These are phyloP conservation scores for Cephus runcator DNA, from an alignment of 2,888 invertebrate genomes.

Conservation along the genomic window DNA sequence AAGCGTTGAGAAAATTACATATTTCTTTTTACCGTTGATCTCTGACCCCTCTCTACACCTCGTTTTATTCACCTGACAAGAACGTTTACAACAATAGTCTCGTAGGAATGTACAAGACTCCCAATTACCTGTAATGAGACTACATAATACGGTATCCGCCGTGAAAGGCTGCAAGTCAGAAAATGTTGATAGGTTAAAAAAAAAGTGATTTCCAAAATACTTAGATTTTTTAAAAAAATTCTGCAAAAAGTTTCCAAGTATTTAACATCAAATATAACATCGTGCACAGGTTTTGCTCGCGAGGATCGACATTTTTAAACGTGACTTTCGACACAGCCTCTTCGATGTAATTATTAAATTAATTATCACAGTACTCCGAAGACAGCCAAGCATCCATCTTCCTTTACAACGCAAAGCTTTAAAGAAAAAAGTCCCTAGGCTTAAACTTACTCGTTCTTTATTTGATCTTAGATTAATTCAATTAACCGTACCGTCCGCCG, in stretches of 20 bases:
- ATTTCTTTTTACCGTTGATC: not conserved
- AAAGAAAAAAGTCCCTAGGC: not conserved
- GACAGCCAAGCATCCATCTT: not conserved
- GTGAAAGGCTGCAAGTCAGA: not conserved
- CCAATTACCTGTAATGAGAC: constrained; percentile 52
- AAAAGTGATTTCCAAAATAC: not conserved
- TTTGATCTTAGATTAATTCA: constrained; percentile 18
- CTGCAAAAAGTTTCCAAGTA: not conserved
- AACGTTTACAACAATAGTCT: not conserved
- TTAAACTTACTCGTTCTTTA: not conserved
- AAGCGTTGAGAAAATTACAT: not conserved
- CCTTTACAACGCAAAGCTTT: not conserved
- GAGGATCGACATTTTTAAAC: not conserved
- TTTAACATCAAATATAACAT: not conserved
- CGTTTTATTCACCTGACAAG: not conserved
- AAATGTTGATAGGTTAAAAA: not conserved
- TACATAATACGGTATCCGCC: constrained; percentile 39
- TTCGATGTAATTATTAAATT: not conserved
- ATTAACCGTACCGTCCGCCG: constrained; percentile 8
- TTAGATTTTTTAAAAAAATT: not conserved
- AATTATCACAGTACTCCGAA: not conserved
- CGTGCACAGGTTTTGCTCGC: not conserved
- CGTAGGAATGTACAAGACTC: not conserved
- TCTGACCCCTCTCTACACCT: not conserved
- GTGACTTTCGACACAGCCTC: not conserved